These are phyloP conservation scores for Cuculus canorus DNA, from an alignment of 2,797 vertebrate genomes.

Conservation along the genomic window DNA sequence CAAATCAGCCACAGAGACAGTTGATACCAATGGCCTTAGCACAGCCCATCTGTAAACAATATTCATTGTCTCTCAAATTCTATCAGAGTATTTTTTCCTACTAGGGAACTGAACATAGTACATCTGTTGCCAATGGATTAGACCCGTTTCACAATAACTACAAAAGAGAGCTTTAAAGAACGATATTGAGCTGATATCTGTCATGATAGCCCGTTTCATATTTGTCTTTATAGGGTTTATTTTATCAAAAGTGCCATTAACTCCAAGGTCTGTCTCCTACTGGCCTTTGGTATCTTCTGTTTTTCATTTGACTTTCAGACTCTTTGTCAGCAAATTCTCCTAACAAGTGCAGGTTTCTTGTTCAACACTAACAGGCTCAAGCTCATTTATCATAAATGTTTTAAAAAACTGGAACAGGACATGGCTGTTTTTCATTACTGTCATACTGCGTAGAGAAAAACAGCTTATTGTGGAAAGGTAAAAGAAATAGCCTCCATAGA, in stretches of 20 bases:
- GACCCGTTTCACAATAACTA: background rate
- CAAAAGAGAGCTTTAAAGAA: background rate
- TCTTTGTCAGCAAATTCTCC: constrained; percentile 35
- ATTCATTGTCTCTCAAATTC: background rate
- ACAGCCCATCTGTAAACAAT: background rate
- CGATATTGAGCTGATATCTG: background rate
- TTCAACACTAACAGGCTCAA: constrained; percentile 38
- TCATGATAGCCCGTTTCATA: background rate
- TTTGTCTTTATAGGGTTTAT: background rate
- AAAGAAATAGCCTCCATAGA: constrained; percentile 28
- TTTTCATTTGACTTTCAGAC: constrained; percentile 41
- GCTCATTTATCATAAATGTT: constrained; percentile 65
- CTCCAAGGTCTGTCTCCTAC: background rate
- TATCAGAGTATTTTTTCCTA: background rate
- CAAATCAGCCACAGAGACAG: background rate
- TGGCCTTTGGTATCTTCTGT: background rate
- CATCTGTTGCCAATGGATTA: background rate
- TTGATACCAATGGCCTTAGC: background rate
- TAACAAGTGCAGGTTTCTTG: constrained; percentile 56
- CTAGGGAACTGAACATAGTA: background rate
- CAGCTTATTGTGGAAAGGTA: constrained; percentile 66
- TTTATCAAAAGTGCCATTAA: constrained; percentile 26
- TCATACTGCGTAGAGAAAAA: constrained; percentile 69
- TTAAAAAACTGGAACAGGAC: constrained; percentile 63
- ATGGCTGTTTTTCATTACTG: constrained; percentile 75